Evolutionary conservation across 2,888 invertebrate species (phyloP).

Genomic region (Phanerotoma sp.): DNA sequence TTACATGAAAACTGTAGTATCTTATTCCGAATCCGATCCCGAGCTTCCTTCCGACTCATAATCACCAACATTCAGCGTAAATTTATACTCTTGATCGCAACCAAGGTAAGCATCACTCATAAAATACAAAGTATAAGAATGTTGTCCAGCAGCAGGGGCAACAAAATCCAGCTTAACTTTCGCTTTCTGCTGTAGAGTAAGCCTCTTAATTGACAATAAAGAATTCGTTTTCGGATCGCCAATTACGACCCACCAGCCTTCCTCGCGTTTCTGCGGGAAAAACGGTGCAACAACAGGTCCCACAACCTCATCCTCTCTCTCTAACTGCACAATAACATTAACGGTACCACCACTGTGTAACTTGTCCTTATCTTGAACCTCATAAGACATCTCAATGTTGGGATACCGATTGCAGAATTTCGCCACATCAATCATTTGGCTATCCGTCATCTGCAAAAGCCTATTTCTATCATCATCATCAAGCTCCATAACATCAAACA

Average conservation of each 20-base stretch:
- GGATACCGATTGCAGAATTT: slow-evolving; percentile 99
- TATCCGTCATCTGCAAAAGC: slow-evolving; percentile 75
- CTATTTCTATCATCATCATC: slow-evolving; percentile 87
- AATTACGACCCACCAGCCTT: slow-evolving; percentile 98
- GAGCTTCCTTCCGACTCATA: slow-evolving; percentile 67
- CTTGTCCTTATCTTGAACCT: slow-evolving; percentile 79
- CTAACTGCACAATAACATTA: slow-evolving; percentile 86
- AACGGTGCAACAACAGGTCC: slow-evolving; percentile 98
- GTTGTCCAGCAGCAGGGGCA: slow-evolving; percentile 84
- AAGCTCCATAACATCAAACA: slow-evolving; percentile 94
- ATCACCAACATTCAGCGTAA: slow-evolving; percentile 80
- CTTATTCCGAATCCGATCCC: slow-evolving; percentile 62
- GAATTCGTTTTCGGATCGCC: slow-evolving; percentile 95
- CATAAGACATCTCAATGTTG: slow-evolving; percentile 93
- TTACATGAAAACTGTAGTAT: no score
- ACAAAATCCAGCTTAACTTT: slow-evolving; percentile 89
- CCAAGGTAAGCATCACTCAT: slow-evolving; percentile 99
- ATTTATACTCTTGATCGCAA: slow-evolving; percentile 99
- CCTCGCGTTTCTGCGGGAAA: slow-evolving; percentile 93
- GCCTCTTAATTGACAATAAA: slow-evolving; percentile 92
- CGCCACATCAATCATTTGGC: slow-evolving; percentile 97
- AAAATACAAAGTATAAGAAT: slow-evolving; percentile 93
- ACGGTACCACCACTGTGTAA: slow-evolving; percentile 79
- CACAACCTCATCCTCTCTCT: slow-evolving; percentile 94
- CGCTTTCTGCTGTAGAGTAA: slow-evolving; percentile 92